Base-by-base conservation (phyloP, 2,888 invertebrate genomes). In the Calameuta filiformis region DNA sequence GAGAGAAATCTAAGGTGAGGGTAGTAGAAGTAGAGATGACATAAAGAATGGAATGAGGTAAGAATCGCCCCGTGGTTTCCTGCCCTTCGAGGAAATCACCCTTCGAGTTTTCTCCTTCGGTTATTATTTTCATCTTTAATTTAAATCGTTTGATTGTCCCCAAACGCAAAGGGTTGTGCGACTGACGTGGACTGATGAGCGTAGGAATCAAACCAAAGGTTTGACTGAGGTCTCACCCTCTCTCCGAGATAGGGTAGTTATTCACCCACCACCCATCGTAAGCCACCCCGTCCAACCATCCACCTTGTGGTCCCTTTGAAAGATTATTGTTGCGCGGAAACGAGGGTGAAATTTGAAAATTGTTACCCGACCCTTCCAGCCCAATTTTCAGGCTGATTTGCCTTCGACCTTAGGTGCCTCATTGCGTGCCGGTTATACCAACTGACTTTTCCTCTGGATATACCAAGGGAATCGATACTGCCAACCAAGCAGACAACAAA, bases 81-180 rank as follows among this genome's bases (percentile, higher is more conserved):
- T 9, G 9, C 23, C 56, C 37, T 68, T 74, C 69, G 69, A 12
- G 35, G 68, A 79, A 79, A 78, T 82, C 79, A 81, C 82, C 79
- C 35, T 71, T 35, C 31, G 71, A 71, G 31, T 31, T 35, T 74
- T 74, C 37, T 30, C 4, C 81, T 79, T 68, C 81, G 78, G 81
- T 85, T 84, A 85, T 85, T 85, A 86, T 87, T 87, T 87, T 85
- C 87, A 87, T 87, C 87, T 87, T 86, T 86, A 88, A 88, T 88
- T 89, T 84, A 81, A 88, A 83, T 80, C 85, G 84, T 86, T 85
- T 85, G 83, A 85, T 84, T 84, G 75, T 79, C 79, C 77, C 37
- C 77, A 77, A 40, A 78, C 76, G 80, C 79, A 84, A 87, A 86
- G 86, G 85, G 84, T 87, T 86, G 83, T 86, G 87, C 78, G 87